These are phyloP conservation scores for Zootermopsis nevadensis DNA, from an alignment of 2,888 invertebrate species.

Conservation along the genomic window DNA sequence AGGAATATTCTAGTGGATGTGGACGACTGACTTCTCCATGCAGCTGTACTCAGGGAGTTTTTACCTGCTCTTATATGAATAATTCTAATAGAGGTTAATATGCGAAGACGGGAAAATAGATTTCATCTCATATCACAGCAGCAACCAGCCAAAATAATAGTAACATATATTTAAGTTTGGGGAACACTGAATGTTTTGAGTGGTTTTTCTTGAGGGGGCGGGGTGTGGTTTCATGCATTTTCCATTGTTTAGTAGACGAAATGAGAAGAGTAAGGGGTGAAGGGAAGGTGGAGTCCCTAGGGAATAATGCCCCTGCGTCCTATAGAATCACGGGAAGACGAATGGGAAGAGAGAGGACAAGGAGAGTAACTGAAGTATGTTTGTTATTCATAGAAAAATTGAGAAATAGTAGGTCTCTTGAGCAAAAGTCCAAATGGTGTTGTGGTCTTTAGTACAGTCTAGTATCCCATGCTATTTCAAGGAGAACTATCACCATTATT, in stretches of 20 bases:
- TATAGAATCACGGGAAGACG: constrained; percentile 6
- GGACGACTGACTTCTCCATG: no score
- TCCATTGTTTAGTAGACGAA: constrained; percentile 43
- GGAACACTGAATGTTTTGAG: constrained; percentile 25
- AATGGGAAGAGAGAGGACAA: constrained; percentile 11
- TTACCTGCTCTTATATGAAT: not conserved
- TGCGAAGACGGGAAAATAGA: not conserved
- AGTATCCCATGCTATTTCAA: not conserved
- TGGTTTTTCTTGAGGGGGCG: no score
- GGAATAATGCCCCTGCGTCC: constrained; percentile 44
- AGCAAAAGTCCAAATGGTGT: constrained; percentile 1
- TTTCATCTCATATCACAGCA: not conserved
- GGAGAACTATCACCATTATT: not conserved
- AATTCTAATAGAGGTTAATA: not conserved
- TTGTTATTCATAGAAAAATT: constrained; percentile 49
- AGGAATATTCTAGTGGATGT: no score
- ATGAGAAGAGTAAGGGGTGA: constrained; percentile 32
- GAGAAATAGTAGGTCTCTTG: not conserved
- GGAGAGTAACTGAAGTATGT: constrained; percentile 33
- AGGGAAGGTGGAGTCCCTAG: constrained; percentile 30
- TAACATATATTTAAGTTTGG: not conserved
- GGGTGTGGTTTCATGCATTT: constrained; percentile 42
- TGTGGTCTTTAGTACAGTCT: not conserved
- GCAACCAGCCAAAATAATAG: constrained; percentile 10
- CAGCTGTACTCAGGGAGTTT: no score